Evolutionary conservation across 2,113 vertebrate genomes (phyloP), one percentile per base, ranked within the genome.

Genomic region (Plectropomus leopardus): DNA sequence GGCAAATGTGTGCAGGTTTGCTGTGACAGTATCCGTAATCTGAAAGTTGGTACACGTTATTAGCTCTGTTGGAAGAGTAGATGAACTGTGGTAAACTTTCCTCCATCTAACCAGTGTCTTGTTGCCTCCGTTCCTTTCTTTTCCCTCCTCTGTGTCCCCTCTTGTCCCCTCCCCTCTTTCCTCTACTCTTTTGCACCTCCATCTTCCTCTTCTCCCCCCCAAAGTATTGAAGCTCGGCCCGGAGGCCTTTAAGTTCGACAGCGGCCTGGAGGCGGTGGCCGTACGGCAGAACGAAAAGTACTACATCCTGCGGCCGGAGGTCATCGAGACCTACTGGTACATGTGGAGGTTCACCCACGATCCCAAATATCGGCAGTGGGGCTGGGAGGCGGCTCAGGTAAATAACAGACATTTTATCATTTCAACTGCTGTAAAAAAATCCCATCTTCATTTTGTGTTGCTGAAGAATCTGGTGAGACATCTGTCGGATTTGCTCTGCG

Each of bases 251-350:
- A 99, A 99, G 91, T 99, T 99, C 72, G 98, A 99, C 82, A 98
- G 97, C 19, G 98, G 98, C 0, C 92, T 97, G 68, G 98, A 99
- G 91, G 98, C 97, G 0, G 97, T 99, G 82, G 98, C 98, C 3
- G 96, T 99, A 23, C 95, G 98, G 44, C 98, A 99, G 92, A 99
- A 98, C 30, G 98, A 99, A 89, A 99, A 99, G 86, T 99, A 99
- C 89, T 99, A 99, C 92, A 99, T 99, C 90, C 95, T 99, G 47
- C 94, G 98, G 61, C 98, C 98, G 11, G 98, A 99, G 93, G 98
- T 99, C 70, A 99, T 99, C 53, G 98, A 99, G 94, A 99, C 98
- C 11, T 99, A 99, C 85, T 99, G 98, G 98, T 99, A 99, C 80
- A 97, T 99, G 94, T 99, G 98, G 98, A 95, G 98, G 83, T 99